A percentile compares a stretch with the other conserved stretches of the same genome.
Conservation (phyloP, 2,113 vertebrate species). For the Macquaria ambigua region DNA sequence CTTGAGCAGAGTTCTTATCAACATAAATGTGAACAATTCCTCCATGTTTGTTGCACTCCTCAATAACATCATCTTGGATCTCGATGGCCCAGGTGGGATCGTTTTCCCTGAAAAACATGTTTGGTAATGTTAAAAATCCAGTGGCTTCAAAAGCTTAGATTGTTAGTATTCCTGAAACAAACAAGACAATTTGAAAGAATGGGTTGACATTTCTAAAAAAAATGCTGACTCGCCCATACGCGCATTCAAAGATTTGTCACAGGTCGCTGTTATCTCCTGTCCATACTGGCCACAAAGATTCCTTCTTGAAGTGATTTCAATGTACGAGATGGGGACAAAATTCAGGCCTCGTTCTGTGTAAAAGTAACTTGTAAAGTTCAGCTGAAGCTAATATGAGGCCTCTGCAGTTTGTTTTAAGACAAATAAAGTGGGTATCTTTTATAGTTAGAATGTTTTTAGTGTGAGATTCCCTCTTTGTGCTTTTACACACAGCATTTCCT, state of each 20-base stretch:
- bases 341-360: not conserved
- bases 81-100: slow-evolving; percentile 96
- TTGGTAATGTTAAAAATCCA: not conserved
- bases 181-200: not conserved
- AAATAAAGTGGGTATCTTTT: too few relatives aligned
- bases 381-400: too few relatives aligned
- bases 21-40: slow-evolving; percentile 98
- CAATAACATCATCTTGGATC: slow-evolving; percentile 98
- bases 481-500: too few relatives aligned
- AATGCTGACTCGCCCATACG: not conserved
- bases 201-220: not conserved
- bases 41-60: slow-evolving; percentile 99
- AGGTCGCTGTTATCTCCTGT: too few relatives aligned
- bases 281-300: not conserved
- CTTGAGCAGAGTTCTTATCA: slow-evolving; percentile 97
- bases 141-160: not conserved
- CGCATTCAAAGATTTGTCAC: too few relatives aligned
- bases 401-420: not conserved
- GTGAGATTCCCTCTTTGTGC: not conserved
- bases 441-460: too few relatives aligned
- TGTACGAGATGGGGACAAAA: not conserved
- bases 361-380: not conserved
- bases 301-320: not conserved
- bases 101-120: slow-evolving; percentile 88
- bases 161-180: not conserved